Evolutionary conservation across 2,888 invertebrate species (phyloP), one percentile per base, ranked within the genome.

Genomic region (Andrena fulva): DNA sequence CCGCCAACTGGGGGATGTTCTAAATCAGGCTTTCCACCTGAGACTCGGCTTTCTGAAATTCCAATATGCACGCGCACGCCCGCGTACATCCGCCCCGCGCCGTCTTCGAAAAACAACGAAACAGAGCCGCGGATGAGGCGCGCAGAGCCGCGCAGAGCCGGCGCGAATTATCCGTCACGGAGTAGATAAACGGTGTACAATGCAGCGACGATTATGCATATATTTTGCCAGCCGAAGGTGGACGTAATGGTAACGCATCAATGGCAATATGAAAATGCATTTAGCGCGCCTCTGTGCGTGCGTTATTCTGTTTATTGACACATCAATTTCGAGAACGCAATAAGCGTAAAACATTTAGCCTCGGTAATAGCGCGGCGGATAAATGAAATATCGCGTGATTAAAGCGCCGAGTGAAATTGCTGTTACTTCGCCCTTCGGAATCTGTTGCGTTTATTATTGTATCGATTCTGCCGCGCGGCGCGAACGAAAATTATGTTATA

Each of bases 11-110:
- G 75, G 67, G 79, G 71, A 84, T 82, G 75, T 81, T 85, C 87
- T 85, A 87, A 87, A 89, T 86, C 89, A 87, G 71, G 56, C 74
- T 83, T 78, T 80, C 87, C 85, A 84, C 82, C 84, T 86, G 84
- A 63, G 75, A 60, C 71, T 68, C 54, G 74, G 74, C 84, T 86
- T 82, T 73, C 82, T 78, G 77, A 72, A 86, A 87, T 87, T 87
- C 82, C 86, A 78, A 86, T 85, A 76, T 68, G 52, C 27, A 27
- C 33, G 29, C 16, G 50, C 59, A 50, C 31, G 42, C 62, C 31
- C 20, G 8, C 56, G 56, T 56, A 27, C 8, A 20, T 50, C 10
- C 16, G 4, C 62, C 50, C 24, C 64, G 73, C 59, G 31, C 29
- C n/a, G 60, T 16, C 12, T 42, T 16, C 60, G 29, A 69, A 64